Evolutionary conservation across 2,888 invertebrate species (phyloP).

Genomic region (Prionchulus punctatus): DNA sequence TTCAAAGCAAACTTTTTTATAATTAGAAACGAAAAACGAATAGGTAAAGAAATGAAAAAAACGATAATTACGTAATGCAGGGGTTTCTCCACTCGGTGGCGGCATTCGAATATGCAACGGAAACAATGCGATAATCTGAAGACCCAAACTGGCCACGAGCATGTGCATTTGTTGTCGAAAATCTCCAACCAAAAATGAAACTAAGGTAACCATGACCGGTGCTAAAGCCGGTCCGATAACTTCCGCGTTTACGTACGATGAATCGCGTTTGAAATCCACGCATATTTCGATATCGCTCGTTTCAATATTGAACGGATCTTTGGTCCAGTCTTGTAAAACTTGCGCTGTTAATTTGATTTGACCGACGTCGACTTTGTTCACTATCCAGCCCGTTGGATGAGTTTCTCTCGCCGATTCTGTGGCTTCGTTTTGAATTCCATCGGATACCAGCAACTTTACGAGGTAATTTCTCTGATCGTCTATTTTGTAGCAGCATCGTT

Average conservation of each 20-base stretch:
- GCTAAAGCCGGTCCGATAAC: constrained; percentile 27
- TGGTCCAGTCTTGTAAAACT: constrained; percentile 25
- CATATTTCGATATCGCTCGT: constrained; percentile 28
- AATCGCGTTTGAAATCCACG: constrained; percentile 21
- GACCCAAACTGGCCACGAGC: constrained; percentile 19
- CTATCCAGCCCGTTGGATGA: constrained; percentile 28
- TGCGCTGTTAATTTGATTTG: constrained; percentile 11
- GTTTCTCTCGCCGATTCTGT: constrained; percentile 18
- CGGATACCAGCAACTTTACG: constrained; percentile 14
- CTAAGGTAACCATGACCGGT: constrained; percentile 23
- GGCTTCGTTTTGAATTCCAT: constrained; percentile 16
- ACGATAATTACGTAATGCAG: constrained; percentile 25
- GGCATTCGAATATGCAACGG: constrained; percentile 25
- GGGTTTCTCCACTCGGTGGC: constrained; percentile 24
- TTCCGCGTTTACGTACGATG: constrained; percentile 27
- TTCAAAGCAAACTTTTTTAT: too few species aligned
- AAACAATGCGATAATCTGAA: constrained; percentile 23
- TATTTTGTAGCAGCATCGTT: constrained; percentile 29
- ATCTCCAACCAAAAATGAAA: constrained; percentile 24
- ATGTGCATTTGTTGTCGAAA: constrained; percentile 5
- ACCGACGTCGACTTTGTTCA: constrained; percentile 20
- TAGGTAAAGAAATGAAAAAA: too few species aligned
- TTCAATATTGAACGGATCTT: constrained; percentile 29
- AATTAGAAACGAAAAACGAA: too few species aligned
- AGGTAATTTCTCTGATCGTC: constrained; percentile 30